These are phyloP conservation scores for Agapetus fuscipes DNA, from an alignment of 2,888 invertebrate genomes.

Conservation along the genomic window DNA sequence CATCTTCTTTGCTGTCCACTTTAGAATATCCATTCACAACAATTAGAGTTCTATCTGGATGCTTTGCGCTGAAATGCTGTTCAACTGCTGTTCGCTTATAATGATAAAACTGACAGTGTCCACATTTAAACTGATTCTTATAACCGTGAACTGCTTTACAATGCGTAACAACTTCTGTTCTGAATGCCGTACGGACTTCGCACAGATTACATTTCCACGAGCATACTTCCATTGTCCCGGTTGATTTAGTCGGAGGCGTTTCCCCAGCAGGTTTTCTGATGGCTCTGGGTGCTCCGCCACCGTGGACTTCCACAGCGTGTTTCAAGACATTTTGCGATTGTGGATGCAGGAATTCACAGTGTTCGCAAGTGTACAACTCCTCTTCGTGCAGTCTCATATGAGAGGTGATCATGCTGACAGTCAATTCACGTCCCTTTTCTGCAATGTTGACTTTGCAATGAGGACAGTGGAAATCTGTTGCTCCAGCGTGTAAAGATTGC, in stretches of 20 bases:
- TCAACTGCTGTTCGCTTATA: slow-evolving; percentile 44
- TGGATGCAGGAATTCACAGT: slow-evolving; percentile 58
- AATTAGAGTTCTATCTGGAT: slow-evolving; percentile 32
- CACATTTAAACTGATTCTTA: slow-evolving; percentile 61
- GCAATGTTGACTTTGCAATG: slow-evolving; percentile 57
- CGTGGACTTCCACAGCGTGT: slow-evolving; percentile 46
- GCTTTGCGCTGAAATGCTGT: slow-evolving; percentile 51
- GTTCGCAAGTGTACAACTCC: slow-evolving; percentile 60
- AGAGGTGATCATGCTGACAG: slow-evolving; percentile 52
- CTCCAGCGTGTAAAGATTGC: slow-evolving; percentile 57
- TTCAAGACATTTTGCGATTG: slow-evolving; percentile 53
- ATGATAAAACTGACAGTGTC: slow-evolving; percentile 47
- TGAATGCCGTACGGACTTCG: slow-evolving; percentile 1
- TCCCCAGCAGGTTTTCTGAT: neutral
- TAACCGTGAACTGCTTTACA: slow-evolving; percentile 50
- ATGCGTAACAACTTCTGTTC: slow-evolving; percentile 47
- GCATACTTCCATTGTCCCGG: slow-evolving; percentile 3
- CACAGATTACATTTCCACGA: slow-evolving; percentile 54
- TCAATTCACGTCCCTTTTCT: slow-evolving; percentile 35
- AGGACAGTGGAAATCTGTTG: slow-evolving; percentile 52
- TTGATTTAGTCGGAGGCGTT: neutral
- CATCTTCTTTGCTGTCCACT: slow-evolving; percentile 24
- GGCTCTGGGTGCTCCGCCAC: neutral
- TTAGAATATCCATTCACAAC: slow-evolving; percentile 47
- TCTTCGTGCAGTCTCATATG: slow-evolving; percentile 71